Evolutionary conservation across 2,797 vertebrate species (phyloP).

Genomic region (Dryobates pubescens): DNA sequence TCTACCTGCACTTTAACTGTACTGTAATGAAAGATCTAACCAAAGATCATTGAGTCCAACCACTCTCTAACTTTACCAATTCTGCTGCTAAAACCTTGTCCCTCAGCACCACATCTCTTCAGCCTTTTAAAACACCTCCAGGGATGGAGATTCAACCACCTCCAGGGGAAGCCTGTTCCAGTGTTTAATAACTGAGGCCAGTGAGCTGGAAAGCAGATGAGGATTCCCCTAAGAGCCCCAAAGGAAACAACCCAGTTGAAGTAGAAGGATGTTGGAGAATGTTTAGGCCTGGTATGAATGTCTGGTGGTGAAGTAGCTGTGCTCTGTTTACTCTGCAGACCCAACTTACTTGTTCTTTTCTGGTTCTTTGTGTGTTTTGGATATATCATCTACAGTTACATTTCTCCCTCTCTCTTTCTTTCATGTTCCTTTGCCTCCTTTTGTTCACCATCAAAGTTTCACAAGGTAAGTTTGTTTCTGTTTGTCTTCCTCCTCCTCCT

Average conservation of each 20-base stretch:
- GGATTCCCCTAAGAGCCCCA: not conserved
- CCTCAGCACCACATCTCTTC: too few species aligned
- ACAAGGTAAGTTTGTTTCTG: conserved; percentile 86
- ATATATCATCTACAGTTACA: conserved; percentile 58
- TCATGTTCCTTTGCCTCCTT: conserved; percentile 67
- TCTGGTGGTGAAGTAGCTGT: conserved; percentile 1
- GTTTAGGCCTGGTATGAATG: not conserved
- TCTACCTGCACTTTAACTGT: too few species aligned
- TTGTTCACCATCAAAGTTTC: conserved; percentile 81
- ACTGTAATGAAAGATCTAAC: too few species aligned
- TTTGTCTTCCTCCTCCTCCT: conserved; percentile 12
- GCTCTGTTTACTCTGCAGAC: conserved; percentile 27
- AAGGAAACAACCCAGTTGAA: not conserved
- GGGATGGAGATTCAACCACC: too few species aligned
- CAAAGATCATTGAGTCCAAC: too few species aligned
- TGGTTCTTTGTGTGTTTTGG: not conserved
- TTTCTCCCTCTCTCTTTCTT: conserved; percentile 71
- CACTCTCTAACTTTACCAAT: too few species aligned
- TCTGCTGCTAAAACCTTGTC: too few species aligned
- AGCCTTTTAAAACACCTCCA: too few species aligned
- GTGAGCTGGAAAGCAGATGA: not conserved
- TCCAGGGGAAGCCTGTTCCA: too few species aligned
- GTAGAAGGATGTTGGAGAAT: not conserved
- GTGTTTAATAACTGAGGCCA: too few species aligned
- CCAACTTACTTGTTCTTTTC: conserved; percentile 8